A percentile compares a stretch with the other conserved stretches of the same genome.
Conservation (phyloP, 2,113 vertebrate genomes). For the Gorsachius goisagi region DNA sequence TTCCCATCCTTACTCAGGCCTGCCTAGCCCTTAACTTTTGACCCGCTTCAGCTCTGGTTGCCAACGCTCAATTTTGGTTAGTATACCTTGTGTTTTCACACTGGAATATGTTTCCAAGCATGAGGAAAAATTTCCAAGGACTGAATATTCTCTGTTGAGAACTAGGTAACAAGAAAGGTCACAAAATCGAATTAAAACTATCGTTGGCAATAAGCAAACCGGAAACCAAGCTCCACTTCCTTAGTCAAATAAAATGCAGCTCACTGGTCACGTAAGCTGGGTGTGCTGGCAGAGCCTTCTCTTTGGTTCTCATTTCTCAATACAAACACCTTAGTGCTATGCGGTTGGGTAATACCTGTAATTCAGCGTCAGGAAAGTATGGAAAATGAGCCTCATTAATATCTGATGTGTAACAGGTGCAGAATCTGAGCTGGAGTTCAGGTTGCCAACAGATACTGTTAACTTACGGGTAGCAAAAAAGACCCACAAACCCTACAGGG, state of each 20-base stretch:
- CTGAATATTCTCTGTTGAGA: not conserved
- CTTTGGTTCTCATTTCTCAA: not conserved
- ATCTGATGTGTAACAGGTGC: not conserved
- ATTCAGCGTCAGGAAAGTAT: not conserved
- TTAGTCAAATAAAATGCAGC: not conserved
- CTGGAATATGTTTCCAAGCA: not conserved
- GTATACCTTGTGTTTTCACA: not conserved
- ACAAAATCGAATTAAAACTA: not conserved
- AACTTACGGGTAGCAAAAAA: not conserved
- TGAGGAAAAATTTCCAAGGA: not conserved
- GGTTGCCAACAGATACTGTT: not conserved
- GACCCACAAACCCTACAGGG: not conserved
- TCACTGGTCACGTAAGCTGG: not conserved
- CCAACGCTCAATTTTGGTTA: not conserved
- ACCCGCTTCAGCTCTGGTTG: not conserved
- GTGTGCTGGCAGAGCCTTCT: not conserved
- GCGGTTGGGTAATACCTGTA: not conserved
- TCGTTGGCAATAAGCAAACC: not conserved
- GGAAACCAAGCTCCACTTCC: not conserved
- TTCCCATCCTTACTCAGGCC: not conserved
- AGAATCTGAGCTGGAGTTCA: not conserved
- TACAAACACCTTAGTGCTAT: not conserved
- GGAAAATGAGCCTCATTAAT: not conserved
- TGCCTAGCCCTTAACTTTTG: not conserved
- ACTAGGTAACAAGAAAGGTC: not conserved